These are phyloP conservation scores for Biston stratarius DNA, from an alignment of 2,888 invertebrate species.

Conservation along the genomic window DNA sequence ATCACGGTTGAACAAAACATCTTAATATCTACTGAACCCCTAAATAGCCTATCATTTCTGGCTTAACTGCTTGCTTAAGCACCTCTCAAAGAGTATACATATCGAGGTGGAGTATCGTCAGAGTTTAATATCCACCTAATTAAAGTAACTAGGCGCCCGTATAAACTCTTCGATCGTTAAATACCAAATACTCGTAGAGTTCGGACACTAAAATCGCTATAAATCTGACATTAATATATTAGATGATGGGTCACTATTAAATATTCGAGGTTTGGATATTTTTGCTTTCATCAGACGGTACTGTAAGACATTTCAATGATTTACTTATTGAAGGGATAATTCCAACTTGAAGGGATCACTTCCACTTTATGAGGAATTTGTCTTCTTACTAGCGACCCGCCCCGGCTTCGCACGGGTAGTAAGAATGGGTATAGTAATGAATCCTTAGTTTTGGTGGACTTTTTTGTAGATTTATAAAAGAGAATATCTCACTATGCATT, in stretches of 20 bases:
- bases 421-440: too few relatives aligned
- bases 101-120: constrained; percentile 60
- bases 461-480: too few relatives aligned
- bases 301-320: neutral
- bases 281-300: constrained; percentile 7
- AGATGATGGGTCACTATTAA: constrained; percentile 39
- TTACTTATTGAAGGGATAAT: neutral
- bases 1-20: constrained; percentile 35
- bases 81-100: constrained; percentile 48
- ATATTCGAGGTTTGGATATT: constrained; percentile 23
- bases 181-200: constrained; percentile 40
- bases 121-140: constrained; percentile 75
- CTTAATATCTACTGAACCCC: constrained; percentile 45
- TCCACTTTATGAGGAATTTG: neutral
- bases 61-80: constrained; percentile 38
- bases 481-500: too few relatives aligned
- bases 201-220: constrained; percentile 51
- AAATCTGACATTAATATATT: constrained; percentile 70
- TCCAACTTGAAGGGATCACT: neutral
- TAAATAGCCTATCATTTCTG: constrained; percentile 28
- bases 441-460: too few relatives aligned
- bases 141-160: constrained; percentile 70
- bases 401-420: too few relatives aligned
- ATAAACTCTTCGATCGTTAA: constrained; percentile 75
- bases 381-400: too few relatives aligned